Percentiles rank a stretch among this genome's conserved stretches.
phyloP scores from a whole-genome alignment of 2,888 invertebrate species.

The Plagodis pulveraria region DNA sequence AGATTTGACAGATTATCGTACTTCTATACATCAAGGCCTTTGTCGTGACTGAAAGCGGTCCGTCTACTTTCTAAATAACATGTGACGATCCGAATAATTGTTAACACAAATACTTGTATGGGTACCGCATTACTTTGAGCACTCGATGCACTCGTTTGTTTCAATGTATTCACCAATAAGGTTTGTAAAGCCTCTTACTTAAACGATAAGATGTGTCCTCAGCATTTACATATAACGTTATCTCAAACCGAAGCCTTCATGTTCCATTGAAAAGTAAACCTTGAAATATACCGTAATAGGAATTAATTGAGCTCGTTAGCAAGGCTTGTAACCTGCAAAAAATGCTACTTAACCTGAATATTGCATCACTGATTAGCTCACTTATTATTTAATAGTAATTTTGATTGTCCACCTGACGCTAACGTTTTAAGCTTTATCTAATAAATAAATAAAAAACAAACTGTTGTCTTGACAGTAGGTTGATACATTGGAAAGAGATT shows the following conservation, averaged over 20 bases:
- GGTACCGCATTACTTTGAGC: constrained; percentile 12
- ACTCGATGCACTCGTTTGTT: constrained; percentile 12
- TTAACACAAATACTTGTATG: constrained; percentile 29
- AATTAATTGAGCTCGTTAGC: no score
- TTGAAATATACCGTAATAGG: no score
- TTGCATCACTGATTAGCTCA: no score
- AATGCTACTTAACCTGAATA: no score
- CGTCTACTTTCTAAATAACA: constrained; percentile 36
- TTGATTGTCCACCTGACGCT: no score
- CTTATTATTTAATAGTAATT: no score
- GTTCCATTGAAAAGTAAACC: constrained; percentile 8
- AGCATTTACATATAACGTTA: constrained; percentile 11
- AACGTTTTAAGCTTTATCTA: no score
- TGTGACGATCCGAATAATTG: constrained; percentile 27
- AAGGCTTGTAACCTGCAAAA: no score
- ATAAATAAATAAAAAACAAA: no score
- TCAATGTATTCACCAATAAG: constrained; percentile 17
- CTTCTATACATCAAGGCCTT: constrained; percentile 6
- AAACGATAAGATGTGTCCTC: constrained; percentile 11
- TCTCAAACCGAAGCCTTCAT: constrained; percentile 13
- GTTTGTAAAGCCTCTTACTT: constrained; percentile 13
- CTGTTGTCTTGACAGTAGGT: no score
- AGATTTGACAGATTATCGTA: background rate
- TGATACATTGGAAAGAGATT: no score
- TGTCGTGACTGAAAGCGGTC: constrained; percentile 34